These are phyloP conservation scores for Gambusia yucatana DNA, from an alignment of 2,797 vertebrate species.

Conservation along the genomic window DNA sequence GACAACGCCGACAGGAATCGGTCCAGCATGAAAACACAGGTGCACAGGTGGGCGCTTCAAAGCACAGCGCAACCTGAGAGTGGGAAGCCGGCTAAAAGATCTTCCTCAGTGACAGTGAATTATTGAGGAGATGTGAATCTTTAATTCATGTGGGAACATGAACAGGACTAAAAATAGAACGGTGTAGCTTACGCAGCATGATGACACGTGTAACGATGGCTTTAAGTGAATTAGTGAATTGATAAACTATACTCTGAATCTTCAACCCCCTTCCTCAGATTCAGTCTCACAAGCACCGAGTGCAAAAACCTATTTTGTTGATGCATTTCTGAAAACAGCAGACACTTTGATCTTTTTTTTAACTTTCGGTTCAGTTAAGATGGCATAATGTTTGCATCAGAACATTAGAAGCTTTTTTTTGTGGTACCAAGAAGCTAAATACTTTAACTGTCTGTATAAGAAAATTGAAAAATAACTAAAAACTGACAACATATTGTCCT, in stretches of 20 bases:
- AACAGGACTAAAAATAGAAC: slow-evolving; percentile 65
- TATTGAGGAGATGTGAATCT: slow-evolving; percentile 73
- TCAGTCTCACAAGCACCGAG: neutral
- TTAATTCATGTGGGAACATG: slow-evolving; percentile 76
- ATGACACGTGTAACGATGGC: slow-evolving; percentile 26
- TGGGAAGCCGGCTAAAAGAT: slow-evolving; percentile 66
- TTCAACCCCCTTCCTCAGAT: neutral
- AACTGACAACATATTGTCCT: neutral
- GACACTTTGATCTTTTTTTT: neutral
- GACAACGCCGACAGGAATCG: slow-evolving; percentile 66
- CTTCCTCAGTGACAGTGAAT: slow-evolving; percentile 73
- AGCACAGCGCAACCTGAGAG: slow-evolving; percentile 45
- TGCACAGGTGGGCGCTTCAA: slow-evolving; percentile 68
- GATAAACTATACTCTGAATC: neutral
- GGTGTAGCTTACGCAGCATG: slow-evolving; percentile 20
- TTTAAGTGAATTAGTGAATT: slow-evolving; percentile 40
- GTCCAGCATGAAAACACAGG: slow-evolving; percentile 31
- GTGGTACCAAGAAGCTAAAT: neutral
- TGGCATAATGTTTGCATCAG: neutral
- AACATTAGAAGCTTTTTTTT: neutral
- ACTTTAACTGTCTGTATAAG: neutral
- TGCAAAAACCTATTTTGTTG: neutral
- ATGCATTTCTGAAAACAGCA: neutral
- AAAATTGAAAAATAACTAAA: neutral
- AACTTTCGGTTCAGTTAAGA: neutral